phyloP scores from a whole-genome alignment of 2,113 vertebrate species.

The human (Homo sapiens) region GRCh38 chr17:58360001-58360500 shows the following conservation, averaged over 20 bases:
- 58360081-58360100: not conserved
- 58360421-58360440: not conserved
- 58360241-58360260: constrained; percentile 92
- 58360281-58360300: not conserved
- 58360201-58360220: constrained; percentile 96
- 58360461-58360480: constrained; percentile 40
- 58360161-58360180: constrained; percentile 99
- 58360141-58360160: constrained; percentile 97
- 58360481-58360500: constrained; percentile 23
- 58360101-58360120: not conserved
- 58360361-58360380: not conserved
- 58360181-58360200: constrained; percentile 96
- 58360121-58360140: not conserved
- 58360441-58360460: constrained; percentile 35
- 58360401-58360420: not conserved
- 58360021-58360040: not conserved
- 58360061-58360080: not conserved
- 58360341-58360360: not conserved
- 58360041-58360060: not conserved
- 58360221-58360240: constrained; percentile 97
- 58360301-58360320: not conserved
- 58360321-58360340: not conserved
- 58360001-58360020: not conserved
- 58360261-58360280: not conserved
- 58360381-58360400: not conserved